Evolutionary conservation across 2,888 invertebrate genomes (phyloP).

Genomic region (Rhagonycha fulva): DNA sequence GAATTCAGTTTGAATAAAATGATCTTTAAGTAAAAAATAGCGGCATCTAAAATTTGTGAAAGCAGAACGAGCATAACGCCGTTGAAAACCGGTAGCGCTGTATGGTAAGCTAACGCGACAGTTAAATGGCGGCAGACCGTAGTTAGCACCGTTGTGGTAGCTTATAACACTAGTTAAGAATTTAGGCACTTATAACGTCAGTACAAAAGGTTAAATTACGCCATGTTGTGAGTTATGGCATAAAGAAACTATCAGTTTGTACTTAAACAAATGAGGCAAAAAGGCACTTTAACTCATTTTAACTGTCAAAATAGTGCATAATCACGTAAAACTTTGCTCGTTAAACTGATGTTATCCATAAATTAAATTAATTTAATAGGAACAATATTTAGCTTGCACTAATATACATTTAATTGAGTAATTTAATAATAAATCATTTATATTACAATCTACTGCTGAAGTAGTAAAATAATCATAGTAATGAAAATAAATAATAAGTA

Average conservation of each 20-base stretch:
- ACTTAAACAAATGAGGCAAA: background rate
- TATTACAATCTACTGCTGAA: background rate
- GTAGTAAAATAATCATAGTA: background rate
- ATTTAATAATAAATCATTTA: background rate
- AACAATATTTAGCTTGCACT: background rate
- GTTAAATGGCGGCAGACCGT: no score
- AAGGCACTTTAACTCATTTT: background rate
- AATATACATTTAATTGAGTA: background rate
- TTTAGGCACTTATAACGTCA: no score
- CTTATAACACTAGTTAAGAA: no score
- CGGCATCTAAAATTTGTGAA: no score
- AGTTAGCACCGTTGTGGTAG: no score
- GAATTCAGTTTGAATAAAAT: no score
- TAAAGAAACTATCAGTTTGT: background rate
- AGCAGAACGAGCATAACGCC: no score
- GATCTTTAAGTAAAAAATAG: no score
- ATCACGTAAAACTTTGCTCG: background rate
- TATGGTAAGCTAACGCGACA: no score
- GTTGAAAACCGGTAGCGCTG: no score
- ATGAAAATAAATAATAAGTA: background rate
- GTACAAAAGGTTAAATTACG: no score
- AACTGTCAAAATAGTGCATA: background rate
- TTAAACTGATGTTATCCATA: background rate
- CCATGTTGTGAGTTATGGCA: background rate
- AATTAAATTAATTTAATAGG: background rate